Percentiles rank a stretch among this genome's conserved stretches.
phyloP scores from a whole-genome alignment of 2,113 vertebrate species.

The Peromyscus polionotus region DNA sequence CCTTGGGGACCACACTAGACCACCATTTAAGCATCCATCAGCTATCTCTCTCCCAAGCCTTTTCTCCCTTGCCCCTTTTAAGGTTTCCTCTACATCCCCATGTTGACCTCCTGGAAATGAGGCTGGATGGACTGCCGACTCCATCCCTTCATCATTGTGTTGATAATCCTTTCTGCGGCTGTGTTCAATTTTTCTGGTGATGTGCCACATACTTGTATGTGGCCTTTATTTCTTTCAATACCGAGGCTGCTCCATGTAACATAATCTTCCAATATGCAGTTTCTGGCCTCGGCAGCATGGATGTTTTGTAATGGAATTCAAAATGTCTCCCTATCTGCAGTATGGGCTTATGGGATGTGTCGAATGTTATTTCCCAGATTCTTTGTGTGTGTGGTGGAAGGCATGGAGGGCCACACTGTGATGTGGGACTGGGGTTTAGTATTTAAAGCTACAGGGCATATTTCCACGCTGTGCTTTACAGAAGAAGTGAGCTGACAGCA shows the following conservation, averaged over 20 bases:
- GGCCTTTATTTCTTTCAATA: neutral
- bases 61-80: neutral
- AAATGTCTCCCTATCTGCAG: neutral
- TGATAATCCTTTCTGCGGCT: neutral
- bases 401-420: neutral
- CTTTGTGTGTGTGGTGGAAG: neutral
- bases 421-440: neutral
- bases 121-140: neutral
- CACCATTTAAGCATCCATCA: neutral
- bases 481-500: neutral
- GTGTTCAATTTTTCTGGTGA: neutral
- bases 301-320: neutral
- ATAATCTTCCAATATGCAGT: neutral
- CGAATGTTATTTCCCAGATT: neutral
- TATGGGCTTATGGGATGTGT: too few species aligned
- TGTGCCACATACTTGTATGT: too few species aligned
- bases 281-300: neutral
- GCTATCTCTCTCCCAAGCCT: too few species aligned
- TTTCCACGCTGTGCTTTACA: neutral
- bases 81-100: neutral
- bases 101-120: neutral
- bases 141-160: accelerated
- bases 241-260: neutral
- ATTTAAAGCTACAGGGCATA: neutral
- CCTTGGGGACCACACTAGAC: neutral